phyloP scores from a whole-genome alignment of 2,888 invertebrate species.

The Perithous albicinctus region DNA sequence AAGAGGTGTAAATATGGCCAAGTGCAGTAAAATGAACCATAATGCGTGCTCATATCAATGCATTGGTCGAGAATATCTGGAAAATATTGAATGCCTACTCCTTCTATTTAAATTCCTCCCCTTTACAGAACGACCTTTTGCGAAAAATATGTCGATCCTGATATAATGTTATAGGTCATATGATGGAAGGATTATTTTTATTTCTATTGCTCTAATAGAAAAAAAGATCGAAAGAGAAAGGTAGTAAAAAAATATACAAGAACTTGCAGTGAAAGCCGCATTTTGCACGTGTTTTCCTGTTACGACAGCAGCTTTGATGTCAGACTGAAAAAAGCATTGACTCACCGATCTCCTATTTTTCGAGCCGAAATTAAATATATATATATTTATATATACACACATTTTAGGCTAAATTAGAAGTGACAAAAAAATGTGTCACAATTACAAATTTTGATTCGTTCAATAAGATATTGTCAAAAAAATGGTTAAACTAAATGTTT shows the following conservation, averaged over 20 bases:
- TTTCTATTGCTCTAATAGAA: neutral
- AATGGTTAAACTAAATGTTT: no score
- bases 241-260: neutral
- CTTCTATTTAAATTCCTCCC: neutral
- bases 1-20: constrained; percentile 2
- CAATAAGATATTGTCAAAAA: no score
- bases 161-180: neutral
- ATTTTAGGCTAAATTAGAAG: no score
- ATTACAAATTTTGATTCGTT: no score
- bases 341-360: constrained; percentile 37
- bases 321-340: constrained; percentile 42
- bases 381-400: no score
- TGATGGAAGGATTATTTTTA: neutral
- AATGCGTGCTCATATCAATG: neutral
- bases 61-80: neutral
- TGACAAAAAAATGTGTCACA: no score
- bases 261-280: neutral
- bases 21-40: neutral
- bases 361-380: no score
- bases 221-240: neutral
- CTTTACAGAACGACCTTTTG: neutral
- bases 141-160: neutral
- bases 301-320: neutral
- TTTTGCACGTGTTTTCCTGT: neutral
- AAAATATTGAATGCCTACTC: neutral